phyloP scores from a whole-genome alignment of 2,113 vertebrate species.

The Panthera tigris region DNA sequence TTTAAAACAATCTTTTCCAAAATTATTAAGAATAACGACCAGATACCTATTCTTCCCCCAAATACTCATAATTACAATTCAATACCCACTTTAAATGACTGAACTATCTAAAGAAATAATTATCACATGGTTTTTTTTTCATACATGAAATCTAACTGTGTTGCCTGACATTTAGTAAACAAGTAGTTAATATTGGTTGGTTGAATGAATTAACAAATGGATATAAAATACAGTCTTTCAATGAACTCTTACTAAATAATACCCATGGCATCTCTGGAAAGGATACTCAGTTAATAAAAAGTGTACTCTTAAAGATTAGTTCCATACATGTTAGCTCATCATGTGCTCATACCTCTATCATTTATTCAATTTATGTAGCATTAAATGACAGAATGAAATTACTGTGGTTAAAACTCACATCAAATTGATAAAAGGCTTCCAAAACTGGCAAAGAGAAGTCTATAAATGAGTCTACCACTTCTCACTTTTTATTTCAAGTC shows the following conservation, averaged over 20 bases:
- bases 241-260: not conserved
- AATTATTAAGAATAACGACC: not conserved
- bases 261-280: not conserved
- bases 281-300: not conserved
- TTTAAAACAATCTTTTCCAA: not conserved
- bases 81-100: not conserved
- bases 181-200: not conserved
- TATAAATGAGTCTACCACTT: conserved; percentile 51
- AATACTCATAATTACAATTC: not conserved
- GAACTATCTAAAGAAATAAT: not conserved
- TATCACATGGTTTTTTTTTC: not conserved
- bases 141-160: not conserved
- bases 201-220: not conserved
- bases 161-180: not conserved
- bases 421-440: not conserved
- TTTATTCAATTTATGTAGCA: conserved; percentile 12
- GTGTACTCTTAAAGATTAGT: not conserved
- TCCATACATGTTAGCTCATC: not conserved
- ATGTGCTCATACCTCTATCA: not conserved
- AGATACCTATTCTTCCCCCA: not conserved
- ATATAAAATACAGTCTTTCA: not conserved
- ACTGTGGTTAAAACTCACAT: not conserved
- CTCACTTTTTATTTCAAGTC: conserved; percentile 81
- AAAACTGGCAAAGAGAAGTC: conserved; percentile 42
- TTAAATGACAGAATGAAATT: conserved; percentile 26